phyloP scores from a whole-genome alignment of 2,113 vertebrate genomes.

The Jacana jacana region DNA sequence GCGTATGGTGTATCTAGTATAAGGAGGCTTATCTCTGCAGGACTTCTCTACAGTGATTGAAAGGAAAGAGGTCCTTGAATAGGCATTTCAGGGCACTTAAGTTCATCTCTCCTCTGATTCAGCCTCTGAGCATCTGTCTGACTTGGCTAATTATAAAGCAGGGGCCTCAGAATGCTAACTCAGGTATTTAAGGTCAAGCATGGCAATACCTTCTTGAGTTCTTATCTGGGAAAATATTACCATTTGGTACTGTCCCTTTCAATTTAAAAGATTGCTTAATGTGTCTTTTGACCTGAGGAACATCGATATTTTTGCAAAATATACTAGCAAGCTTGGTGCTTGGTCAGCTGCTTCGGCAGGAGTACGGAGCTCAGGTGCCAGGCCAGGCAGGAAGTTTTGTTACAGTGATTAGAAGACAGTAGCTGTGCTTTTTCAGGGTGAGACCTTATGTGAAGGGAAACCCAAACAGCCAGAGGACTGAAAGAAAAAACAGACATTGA shows the following conservation, averaged over 20 bases:
- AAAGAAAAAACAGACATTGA: not conserved
- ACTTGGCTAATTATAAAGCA: not conserved
- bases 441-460: not conserved
- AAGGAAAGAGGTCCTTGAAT: not conserved
- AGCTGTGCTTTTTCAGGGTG: not conserved
- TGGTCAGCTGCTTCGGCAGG: not conserved
- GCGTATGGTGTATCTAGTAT: too few species aligned
- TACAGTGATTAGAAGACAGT: not conserved
- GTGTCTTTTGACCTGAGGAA: not conserved
- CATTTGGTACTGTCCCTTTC: not conserved
- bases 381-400: not conserved
- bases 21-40: not conserved
- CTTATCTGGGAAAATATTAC: not conserved
- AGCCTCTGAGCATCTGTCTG: not conserved
- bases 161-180: not conserved
- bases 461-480: not conserved
- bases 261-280: not conserved
- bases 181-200: slow-evolving; percentile 2
- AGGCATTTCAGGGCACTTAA: not conserved
- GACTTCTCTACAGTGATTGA: not conserved
- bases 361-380: not conserved
- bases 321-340: not conserved
- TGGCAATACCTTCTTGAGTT: not conserved
- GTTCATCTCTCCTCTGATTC: not conserved
- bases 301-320: not conserved